Evolutionary conservation across 2,888 invertebrate genomes (phyloP), one percentile per base, ranked within the genome.

Genomic region (Druceiella hillmani): DNA sequence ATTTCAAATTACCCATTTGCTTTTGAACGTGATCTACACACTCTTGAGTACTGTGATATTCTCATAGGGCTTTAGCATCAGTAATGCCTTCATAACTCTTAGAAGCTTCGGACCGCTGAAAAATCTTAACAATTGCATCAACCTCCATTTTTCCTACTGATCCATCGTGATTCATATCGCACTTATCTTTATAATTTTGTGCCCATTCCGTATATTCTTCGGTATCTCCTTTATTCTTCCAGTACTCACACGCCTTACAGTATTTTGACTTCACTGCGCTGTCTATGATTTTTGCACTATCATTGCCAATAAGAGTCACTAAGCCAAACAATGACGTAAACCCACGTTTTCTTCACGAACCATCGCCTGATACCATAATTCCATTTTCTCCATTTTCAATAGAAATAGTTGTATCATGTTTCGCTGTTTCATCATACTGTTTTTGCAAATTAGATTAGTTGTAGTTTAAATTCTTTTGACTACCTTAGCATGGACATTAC

Each of bases 111-210:
- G 47, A 48, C 3, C 45, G 31, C 26, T 37, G 12, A 33, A 48
- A 48, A 43, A 51, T 51, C 35, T 46, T 40, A 9, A 38, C 28
- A 3, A 49, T 30, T 14, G 40, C 38, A 25, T 45, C 46, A 6
- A 50, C 43, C 36, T 51, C 50, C 51, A 51, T 51, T 36, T 47
- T 51, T 25, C 49, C 49, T n/a, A 49, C 27, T 27, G 36, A 41
- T 30, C 44, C 44, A 31, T 44, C 33, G 40, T 49, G 49, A 41
- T 49, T 49, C 13, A 17, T 17, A 16, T 43, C 29, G 32, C 45
- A 45, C n/a, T 36, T 25, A 25, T 41, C 33, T 31, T 36, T 36
- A 26, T 44, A 40, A n/a, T 7, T 26, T 24, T 17, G 30, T 14
- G 10, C 6, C 46, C 43, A 47, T 28, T 31, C 36, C 22, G 25